Evolutionary conservation across 2,888 invertebrate species (phyloP).

Genomic region (Deilephila porcellus): DNA sequence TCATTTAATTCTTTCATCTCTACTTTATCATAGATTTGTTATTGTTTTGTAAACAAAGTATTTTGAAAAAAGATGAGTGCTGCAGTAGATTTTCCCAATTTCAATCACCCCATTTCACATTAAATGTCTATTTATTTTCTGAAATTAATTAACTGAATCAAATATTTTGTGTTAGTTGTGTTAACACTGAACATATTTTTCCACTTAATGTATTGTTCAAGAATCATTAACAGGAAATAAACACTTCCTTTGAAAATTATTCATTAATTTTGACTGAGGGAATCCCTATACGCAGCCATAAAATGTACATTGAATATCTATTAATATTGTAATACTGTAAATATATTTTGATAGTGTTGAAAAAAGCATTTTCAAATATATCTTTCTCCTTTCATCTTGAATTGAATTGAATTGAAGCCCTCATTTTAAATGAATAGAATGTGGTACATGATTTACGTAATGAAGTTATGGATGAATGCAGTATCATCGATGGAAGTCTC

Average conservation of each 20-base stretch:
- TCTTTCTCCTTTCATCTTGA: background rate
- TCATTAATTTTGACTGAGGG: background rate
- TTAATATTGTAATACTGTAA: conserved; percentile 3
- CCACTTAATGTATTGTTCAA: background rate
- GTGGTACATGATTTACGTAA: too few species aligned
- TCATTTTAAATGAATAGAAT: background rate
- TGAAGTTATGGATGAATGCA: too few species aligned
- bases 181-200: background rate
- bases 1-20: background rate
- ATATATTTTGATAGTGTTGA: conserved; percentile 15
- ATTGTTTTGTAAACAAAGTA: conserved; percentile 13
- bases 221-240: too few species aligned
- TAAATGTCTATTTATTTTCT: too few species aligned
- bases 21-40: background rate
- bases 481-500: too few species aligned
- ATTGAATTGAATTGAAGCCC: background rate
- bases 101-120: background rate
- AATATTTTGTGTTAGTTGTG: too few species aligned
- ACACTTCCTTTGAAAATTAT: background rate
- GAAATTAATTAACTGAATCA: too few species aligned
- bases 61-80: background rate
- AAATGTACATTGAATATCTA: conserved; percentile 4
- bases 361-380: background rate
- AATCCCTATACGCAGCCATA: background rate
- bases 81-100: background rate